These are phyloP conservation scores for Perca fluviatilis DNA, from an alignment of 2,113 vertebrate species.

Conservation along the genomic window DNA sequence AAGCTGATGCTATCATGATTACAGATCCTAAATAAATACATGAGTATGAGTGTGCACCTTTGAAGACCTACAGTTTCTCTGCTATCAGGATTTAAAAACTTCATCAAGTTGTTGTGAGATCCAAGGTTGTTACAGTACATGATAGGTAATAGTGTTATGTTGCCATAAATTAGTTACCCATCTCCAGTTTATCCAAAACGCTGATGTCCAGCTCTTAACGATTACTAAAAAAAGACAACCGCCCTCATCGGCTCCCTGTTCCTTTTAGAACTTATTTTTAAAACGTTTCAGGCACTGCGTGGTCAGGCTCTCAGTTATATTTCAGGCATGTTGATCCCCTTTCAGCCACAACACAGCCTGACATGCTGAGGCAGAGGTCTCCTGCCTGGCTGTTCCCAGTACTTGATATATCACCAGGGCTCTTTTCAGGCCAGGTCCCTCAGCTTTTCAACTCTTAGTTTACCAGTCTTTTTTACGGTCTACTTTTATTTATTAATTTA, in stretches of 20 bases:
- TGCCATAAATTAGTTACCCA: neutral
- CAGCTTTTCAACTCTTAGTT: neutral
- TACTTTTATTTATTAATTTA: neutral
- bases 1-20: slow-evolving; percentile 36
- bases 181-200: neutral
- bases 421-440: neutral
- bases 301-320: neutral
- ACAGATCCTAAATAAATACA: slow-evolving; percentile 42
- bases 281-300: neutral
- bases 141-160: neutral
- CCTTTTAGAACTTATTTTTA: neutral
- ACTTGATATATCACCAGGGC: neutral
- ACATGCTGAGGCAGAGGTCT: neutral
- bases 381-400: neutral
- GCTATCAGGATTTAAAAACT: slow-evolving; percentile 16
- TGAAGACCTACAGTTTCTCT: slow-evolving; percentile 13
- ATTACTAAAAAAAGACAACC: too few species aligned
- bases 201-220: neutral
- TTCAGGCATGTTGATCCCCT: neutral
- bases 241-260: neutral
- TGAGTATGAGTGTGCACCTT: neutral
- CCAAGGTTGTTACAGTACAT: slow-evolving; percentile 1
- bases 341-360: neutral
- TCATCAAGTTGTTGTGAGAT: slow-evolving; percentile 1
- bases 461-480: neutral